These are phyloP conservation scores for Hydropotes inermis DNA, from an alignment of 2,113 vertebrate species.

Conservation along the genomic window DNA sequence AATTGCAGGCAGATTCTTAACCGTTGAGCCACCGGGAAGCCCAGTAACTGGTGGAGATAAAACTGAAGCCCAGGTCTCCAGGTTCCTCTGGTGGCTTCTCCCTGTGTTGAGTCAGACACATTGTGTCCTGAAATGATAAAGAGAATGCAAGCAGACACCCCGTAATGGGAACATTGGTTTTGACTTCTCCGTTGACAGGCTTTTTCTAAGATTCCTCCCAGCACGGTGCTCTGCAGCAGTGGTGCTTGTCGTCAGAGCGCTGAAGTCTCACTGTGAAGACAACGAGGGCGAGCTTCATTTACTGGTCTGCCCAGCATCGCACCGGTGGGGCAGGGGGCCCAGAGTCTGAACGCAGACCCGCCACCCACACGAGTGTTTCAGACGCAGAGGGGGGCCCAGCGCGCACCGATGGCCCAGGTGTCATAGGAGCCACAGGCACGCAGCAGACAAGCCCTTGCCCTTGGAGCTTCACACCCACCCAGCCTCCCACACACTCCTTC, in stretches of 20 bases:
- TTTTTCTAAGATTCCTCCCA: not conserved
- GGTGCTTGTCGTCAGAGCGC: not conserved
- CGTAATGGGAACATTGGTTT: not conserved
- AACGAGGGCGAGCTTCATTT: not conserved
- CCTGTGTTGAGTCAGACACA: not conserved
- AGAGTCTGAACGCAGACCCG: not conserved
- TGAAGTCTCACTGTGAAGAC: not conserved
- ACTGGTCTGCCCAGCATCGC: not conserved
- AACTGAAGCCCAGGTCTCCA: not conserved
- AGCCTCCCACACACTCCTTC: not conserved
- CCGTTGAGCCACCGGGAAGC: not conserved
- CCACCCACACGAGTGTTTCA: too few relatives aligned
- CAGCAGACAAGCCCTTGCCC: not conserved
- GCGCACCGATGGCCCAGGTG: not conserved
- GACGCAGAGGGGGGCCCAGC: not conserved
- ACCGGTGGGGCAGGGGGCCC: not conserved
- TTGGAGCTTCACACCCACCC: fast-evolving
- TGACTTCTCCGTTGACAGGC: not conserved
- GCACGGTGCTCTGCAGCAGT: not conserved
- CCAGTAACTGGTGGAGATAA: not conserved
- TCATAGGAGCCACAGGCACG: not conserved
- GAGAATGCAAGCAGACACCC: not conserved
- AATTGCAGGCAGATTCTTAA: not conserved
- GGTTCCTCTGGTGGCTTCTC: too few relatives aligned
- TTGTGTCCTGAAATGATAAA: not conserved